phyloP scores from a whole-genome alignment of 1,140 invertebrate genomes.

The Mercenaria mercenaria region DNA sequence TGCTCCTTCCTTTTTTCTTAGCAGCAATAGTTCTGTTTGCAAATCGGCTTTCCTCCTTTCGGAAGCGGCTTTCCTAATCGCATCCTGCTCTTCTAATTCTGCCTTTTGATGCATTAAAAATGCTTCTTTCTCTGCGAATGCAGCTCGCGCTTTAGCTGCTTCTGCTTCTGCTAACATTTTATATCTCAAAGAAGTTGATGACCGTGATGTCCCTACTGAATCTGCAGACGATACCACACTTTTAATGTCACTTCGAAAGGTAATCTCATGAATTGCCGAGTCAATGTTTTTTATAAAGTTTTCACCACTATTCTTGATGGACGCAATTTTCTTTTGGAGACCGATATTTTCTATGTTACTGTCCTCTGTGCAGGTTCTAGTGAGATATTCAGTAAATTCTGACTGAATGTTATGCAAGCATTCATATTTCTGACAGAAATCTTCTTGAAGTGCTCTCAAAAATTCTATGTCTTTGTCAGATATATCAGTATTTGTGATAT shows the following conservation, averaged over 20 bases:
- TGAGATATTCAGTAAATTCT: constrained; percentile 1
- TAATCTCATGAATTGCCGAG: constrained; percentile 10
- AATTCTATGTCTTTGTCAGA: not conserved
- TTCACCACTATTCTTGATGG: constrained; percentile 1
- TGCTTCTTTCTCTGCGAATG: constrained; percentile 19
- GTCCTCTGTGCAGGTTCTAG: constrained; percentile 4
- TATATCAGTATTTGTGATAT: constrained; percentile 12
- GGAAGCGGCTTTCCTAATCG: constrained; percentile 1
- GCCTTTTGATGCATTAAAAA: not conserved
- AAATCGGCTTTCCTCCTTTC: not conserved
- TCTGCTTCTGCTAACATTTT: constrained; percentile 15
- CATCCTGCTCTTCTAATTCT: constrained; percentile 1
- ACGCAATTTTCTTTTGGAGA: constrained; percentile 4
- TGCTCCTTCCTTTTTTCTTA: constrained; percentile 25
- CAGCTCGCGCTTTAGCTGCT: constrained; percentile 23
- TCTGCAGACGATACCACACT: constrained; percentile 12
- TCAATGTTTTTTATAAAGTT: constrained; percentile 13
- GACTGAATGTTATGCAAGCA: not conserved
- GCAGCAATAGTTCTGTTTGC: not conserved
- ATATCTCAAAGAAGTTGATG: constrained; percentile 1
- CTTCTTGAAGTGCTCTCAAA: not conserved
- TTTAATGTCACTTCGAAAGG: not conserved
- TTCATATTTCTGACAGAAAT: too few relatives aligned
- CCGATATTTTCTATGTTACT: constrained; percentile 10
- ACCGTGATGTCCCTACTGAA: constrained; percentile 5